phyloP scores from a whole-genome alignment of 2,113 vertebrate species.

The Calyptomena viridis region DNA sequence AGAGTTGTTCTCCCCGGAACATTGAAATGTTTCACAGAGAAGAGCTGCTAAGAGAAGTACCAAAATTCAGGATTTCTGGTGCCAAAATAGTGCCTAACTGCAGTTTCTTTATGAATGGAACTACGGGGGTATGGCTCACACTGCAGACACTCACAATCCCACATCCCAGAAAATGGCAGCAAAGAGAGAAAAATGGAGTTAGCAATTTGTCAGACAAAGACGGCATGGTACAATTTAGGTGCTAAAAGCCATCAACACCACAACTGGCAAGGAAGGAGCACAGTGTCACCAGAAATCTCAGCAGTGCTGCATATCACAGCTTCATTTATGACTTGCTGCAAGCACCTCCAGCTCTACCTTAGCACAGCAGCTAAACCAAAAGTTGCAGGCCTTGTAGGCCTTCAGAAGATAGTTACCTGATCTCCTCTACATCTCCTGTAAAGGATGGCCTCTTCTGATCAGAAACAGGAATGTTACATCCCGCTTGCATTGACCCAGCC shows the following conservation, averaged over 20 bases:
- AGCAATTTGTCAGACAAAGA: not conserved
- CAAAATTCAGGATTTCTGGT: not conserved
- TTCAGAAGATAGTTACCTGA: not conserved
- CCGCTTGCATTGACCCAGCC: not conserved
- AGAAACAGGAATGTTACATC: not conserved
- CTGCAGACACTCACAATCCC: not conserved
- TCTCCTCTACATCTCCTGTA: not conserved
- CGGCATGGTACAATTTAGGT: not conserved
- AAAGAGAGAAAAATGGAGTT: not conserved
- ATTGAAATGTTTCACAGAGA: not conserved
- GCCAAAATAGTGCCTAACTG: not conserved
- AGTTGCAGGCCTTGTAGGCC: not conserved
- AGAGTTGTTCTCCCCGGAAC: not conserved
- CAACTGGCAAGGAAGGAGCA: not conserved
- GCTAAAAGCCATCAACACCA: not conserved
- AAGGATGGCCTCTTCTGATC: not conserved
- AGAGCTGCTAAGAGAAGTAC: not conserved
- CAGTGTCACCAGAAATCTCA: not conserved
- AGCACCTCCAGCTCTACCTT: not conserved
- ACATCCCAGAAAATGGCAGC: not conserved
- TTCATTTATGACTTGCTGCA: not conserved
- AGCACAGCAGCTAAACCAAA: not conserved
- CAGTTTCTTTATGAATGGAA: not conserved
- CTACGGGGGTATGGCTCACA: not conserved
- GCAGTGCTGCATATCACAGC: not conserved